Evolutionary conservation across 2,888 invertebrate species (phyloP), one percentile per base, ranked within the genome.

Genomic region (Erebia palarica): DNA sequence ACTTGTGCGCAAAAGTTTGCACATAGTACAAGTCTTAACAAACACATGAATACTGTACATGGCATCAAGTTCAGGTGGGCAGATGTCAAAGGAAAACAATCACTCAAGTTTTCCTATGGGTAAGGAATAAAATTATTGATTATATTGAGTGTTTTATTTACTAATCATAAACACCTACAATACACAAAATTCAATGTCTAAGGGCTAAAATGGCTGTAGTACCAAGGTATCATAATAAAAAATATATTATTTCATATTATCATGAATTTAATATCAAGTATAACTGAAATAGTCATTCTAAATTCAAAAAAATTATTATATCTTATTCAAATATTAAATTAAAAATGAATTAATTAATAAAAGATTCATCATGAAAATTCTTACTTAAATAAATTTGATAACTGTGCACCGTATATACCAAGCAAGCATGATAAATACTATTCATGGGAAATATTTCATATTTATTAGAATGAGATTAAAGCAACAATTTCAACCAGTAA

Each of bases 21-120:
- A 21, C 89, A 92, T 70, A 92, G 92, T 72, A 84, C 90, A 21
- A 92, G 91, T 74, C 82, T 93, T 3, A 93, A 93, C 77, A 93
- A 91, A 78, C 93, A 94, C 75, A 90, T 93, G 88, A 84, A 84
- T 53, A 85, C 84, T 44, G 81, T 89, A 1, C 93, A 94, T 78
- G 87, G 89, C 36, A 79, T 91, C 16, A 80, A 86, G 47, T 92
- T 87, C 75, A 90, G 88, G 78, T 91, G 93, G 90, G 83, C 84
- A 59, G 86, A 91, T 73, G 79, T 81, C 53, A 87, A 82, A 68
- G 73, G 70, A 49, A 78, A 75, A 60, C 73, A 78, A 27, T 42
- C 61, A 59, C n/a, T 14, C 10, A 11, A 47, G 16, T 61, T 61
- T 61, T 47, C 7, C 16, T 44, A 18, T 61, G 61, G 42, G 61